Evolutionary conservation across 2,113 vertebrate species (phyloP).

Genomic region (Lycocorax pyrrhopterus): DNA sequence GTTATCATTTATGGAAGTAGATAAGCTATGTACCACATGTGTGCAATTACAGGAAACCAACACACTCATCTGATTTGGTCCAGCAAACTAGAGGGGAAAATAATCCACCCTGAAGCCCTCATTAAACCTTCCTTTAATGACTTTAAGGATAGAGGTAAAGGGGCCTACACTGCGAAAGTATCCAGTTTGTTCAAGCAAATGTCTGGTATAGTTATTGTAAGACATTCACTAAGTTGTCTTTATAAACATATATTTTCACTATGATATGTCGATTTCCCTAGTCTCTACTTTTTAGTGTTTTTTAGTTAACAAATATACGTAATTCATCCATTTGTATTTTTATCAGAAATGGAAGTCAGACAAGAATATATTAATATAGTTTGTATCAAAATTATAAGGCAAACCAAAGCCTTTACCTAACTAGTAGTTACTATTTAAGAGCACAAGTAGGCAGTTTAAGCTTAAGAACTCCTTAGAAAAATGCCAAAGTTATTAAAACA

Average conservation of each 20-base stretch:
- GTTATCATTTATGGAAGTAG: not conserved
- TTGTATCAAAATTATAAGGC: not conserved
- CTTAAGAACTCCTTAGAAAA: not conserved
- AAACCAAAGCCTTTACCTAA: not conserved
- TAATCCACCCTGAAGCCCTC: not conserved
- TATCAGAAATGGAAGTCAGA: not conserved
- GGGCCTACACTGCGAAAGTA: not conserved
- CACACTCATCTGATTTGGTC: not conserved
- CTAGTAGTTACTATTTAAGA: not conserved
- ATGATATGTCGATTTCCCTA: not conserved
- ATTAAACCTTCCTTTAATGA: not conserved
- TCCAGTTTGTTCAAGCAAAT: not conserved
- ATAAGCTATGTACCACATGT: not conserved
- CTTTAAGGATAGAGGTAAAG: not conserved
- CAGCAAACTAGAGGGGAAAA: not conserved
- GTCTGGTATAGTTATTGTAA: not conserved
- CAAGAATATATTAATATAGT: not conserved
- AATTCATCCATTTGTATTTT: not conserved
- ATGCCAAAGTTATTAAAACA: not conserved
- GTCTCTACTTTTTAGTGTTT: not conserved
- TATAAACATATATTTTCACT: not conserved
- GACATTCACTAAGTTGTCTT: not conserved
- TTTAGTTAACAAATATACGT: not conserved
- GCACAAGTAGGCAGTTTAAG: not conserved
- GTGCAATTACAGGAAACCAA: not conserved